These are phyloP conservation scores for Aethes cnicana DNA, from an alignment of 2,888 invertebrate species.

Conservation along the genomic window DNA sequence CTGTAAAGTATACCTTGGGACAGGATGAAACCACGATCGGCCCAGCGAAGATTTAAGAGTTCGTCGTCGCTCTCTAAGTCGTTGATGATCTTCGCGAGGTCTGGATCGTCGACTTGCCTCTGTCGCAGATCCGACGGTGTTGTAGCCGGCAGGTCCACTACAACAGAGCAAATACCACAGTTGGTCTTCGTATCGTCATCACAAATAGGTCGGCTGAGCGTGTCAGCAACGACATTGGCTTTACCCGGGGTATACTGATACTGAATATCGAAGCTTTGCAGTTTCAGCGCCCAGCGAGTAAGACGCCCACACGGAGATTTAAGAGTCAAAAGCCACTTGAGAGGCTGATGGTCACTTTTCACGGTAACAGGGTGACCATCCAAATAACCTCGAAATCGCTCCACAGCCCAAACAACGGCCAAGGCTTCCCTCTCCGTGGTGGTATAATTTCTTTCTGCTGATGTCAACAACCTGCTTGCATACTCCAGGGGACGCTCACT, in stretches of 20 bases:
- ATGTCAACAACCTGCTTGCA: conserved; percentile 9
- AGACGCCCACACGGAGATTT: too few species aligned
- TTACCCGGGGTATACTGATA: conserved; percentile 34
- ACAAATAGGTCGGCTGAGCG: too few species aligned
- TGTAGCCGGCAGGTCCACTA: too few species aligned
- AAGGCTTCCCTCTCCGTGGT: conserved; percentile 50
- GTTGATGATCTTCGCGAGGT: too few species aligned
- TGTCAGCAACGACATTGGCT: conserved; percentile 52
- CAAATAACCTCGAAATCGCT: conserved; percentile 42
- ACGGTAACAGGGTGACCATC: conserved; percentile 52
- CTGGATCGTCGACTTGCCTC: too few species aligned
- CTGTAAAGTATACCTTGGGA: too few species aligned
- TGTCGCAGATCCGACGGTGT: too few species aligned
- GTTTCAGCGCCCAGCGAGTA: conserved; percentile 1
- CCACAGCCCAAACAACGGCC: too few species aligned
- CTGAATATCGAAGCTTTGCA: not conserved
- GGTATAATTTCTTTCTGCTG: conserved; percentile 46
- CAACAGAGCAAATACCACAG: too few species aligned
- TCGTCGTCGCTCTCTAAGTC: too few species aligned
- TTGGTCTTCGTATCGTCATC: not conserved
- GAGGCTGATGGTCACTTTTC: conserved; percentile 55
- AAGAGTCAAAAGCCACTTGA: not conserved
- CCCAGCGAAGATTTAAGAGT: too few species aligned
- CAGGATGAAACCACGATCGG: too few species aligned
- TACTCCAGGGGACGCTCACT: conserved; percentile 17